Evolutionary conservation across 2,113 vertebrate genomes (phyloP), one percentile per base, ranked within the genome.

Genomic region (Brienomyrus longianalis): DNA sequence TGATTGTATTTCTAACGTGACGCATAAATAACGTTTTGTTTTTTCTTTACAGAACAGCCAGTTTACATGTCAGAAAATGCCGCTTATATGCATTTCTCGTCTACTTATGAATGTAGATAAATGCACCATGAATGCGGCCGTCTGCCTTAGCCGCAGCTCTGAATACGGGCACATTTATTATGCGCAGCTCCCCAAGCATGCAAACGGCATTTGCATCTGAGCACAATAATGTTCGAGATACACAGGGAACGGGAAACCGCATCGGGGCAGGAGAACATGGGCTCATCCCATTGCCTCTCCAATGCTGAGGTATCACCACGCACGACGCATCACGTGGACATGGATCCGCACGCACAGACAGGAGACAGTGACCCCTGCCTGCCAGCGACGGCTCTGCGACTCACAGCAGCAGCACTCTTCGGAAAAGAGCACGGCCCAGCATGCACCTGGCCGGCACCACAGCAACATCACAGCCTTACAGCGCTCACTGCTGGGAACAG

Each of bases 371-470:
- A 87, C 90, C 91, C 90, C 88, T 87, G 48, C 62, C 4, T 87
- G 62, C 87, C 91, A 70, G 86, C 89, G 27, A 50, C 90, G 43
- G 85, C 89, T 62, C 90, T 15, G 59, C 80, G 90, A 39, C 66
- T 74, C 87, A 89, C 59, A 59, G 52, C 39, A 52, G 15, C 51
- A 43, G 51, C 85, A 80, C 59, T 17, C 84, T 91, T 88, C 89
- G 85, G 43, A 83, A 89, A 51, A 89, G 89, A 89, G 86, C 56
- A 51, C 84, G 39, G 88, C 92, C 70, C 92, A 91, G 93, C 84
- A 66, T 92, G 91, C 89, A 87, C 83, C 59, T 87, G 85, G 70
- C 74, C 43, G 45, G 54, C 70, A 88, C 89, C 89, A 88, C 86
- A 77, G 80, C 85, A 85, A 89, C 83, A 90, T 83, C 87, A 54